These are phyloP conservation scores for Austrofundulus limnaeus DNA, from an alignment of 2,113 vertebrate species.

Conservation along the genomic window DNA sequence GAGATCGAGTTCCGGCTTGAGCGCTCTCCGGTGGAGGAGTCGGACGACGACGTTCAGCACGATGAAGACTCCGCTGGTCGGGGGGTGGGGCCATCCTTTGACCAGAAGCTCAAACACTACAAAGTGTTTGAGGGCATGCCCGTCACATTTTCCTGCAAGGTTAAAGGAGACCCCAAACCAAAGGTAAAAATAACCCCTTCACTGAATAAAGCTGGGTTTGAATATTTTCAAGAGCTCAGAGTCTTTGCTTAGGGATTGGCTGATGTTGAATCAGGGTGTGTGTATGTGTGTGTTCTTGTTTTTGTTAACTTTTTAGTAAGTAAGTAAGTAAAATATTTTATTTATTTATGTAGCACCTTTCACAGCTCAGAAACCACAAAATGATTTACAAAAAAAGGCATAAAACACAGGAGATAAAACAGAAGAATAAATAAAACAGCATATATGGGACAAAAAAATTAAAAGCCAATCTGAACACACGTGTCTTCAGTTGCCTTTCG, in stretches of 20 bases:
- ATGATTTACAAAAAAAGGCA: too few species aligned
- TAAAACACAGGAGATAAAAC: too few species aligned
- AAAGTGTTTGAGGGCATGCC: slow-evolving; percentile 98
- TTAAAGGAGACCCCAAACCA: slow-evolving; percentile 90
- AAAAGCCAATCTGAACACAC: too few species aligned
- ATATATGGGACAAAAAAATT: too few species aligned
- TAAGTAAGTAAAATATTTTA: too few species aligned
- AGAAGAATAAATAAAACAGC: too few species aligned
- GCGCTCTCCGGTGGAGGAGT: slow-evolving; percentile 92
- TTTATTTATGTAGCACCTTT: too few species aligned
- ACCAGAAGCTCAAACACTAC: slow-evolving; percentile 92
- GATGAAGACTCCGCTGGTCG: slow-evolving; percentile 76
- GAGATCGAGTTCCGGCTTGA: slow-evolving; percentile 97
- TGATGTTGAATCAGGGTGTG: not conserved
- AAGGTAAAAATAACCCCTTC: slow-evolving; percentile 82
- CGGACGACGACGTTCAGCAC: slow-evolving; percentile 87
- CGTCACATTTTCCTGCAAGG: slow-evolving; percentile 91
- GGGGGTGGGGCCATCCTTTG: slow-evolving; percentile 81
- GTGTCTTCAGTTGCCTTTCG: too few species aligned
- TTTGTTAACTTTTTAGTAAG: too few species aligned
- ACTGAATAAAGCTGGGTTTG: not conserved
- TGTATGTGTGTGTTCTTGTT: not conserved
- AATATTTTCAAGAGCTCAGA: not conserved
- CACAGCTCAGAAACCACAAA: too few species aligned
- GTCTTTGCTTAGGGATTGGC: not conserved